Evolutionary conservation across 2,113 vertebrate species (phyloP).

Genomic region (Nyctibius bracteatus): DNA sequence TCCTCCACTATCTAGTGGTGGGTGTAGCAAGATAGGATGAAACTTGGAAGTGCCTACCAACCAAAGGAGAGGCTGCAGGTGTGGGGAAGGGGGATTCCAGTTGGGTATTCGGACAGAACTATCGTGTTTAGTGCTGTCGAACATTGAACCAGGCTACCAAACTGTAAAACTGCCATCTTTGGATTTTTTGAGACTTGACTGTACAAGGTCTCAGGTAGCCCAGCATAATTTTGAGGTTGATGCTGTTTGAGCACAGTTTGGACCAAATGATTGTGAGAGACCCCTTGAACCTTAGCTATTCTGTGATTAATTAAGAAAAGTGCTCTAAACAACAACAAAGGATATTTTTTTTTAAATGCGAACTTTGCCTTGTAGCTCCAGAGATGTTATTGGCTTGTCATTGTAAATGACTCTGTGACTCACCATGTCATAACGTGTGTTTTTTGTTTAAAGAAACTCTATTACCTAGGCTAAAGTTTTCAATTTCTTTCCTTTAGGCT

Average conservation of each 20-base stretch:
- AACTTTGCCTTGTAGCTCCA: not conserved
- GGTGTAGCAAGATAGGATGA: not conserved
- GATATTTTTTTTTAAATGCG: not conserved
- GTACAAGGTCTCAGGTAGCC: not conserved
- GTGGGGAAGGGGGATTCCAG: not conserved
- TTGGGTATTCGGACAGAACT: not conserved
- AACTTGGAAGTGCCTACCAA: not conserved
- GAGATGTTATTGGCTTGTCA: not conserved
- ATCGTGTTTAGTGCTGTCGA: not conserved
- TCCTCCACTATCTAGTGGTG: not conserved
- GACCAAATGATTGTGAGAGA: not conserved
- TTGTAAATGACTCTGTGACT: not conserved
- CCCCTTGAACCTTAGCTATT: not conserved
- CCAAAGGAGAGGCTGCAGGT: not conserved
- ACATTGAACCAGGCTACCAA: not conserved
- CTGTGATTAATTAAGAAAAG: not conserved
- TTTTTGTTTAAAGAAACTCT: not conserved
- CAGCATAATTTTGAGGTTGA: not conserved
- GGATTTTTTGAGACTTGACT: not conserved
- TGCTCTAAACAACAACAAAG: not conserved
- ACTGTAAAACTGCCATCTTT: not conserved
- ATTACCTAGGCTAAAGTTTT: not conserved
- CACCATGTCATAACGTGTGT: rapidly evolving
- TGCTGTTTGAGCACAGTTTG: not conserved
- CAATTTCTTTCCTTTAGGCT: conserved; percentile 58